These are phyloP conservation scores for Geopemphigus sp. DNA, from an alignment of 1,140 invertebrate genomes.

Conservation along the genomic window DNA sequence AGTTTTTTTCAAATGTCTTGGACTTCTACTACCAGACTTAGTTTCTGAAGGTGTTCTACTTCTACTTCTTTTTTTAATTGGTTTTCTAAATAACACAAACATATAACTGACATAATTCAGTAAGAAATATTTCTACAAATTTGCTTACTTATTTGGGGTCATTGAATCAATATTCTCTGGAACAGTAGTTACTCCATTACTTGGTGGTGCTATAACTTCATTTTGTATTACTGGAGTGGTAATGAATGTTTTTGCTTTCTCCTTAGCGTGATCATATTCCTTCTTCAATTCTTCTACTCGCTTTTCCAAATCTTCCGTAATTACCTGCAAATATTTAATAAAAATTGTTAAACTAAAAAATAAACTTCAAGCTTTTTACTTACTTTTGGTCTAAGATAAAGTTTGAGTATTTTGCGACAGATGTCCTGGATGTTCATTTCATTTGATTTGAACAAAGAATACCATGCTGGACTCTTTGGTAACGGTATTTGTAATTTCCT, in stretches of 20 bases:
- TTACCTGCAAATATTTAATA: slow-evolving; percentile 27
- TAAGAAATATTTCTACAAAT: background rate
- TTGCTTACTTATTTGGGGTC: slow-evolving; percentile 15
- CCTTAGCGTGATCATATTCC: slow-evolving; percentile 45
- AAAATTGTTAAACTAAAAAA: slow-evolving; percentile 20
- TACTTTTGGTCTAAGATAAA: slow-evolving; percentile 81
- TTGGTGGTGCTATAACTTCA: background rate
- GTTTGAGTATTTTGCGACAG: slow-evolving; percentile 74
- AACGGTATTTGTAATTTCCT: slow-evolving; percentile 80
- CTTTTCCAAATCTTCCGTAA: slow-evolving; percentile 44
- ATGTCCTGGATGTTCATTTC: slow-evolving; percentile 84
- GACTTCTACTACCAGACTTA: slow-evolving; percentile 42
- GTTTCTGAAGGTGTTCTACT: slow-evolving; percentile 29
- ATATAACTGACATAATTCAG: background rate
- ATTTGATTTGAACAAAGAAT: slow-evolving; percentile 75
- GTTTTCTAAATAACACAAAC: slow-evolving; percentile 13
- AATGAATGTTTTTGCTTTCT: slow-evolving; percentile 32
- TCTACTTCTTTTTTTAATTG: slow-evolving; percentile 40
- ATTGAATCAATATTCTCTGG: slow-evolving; percentile 13
- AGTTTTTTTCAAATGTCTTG: slow-evolving; percentile 21
- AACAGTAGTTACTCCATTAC: slow-evolving; percentile 8
- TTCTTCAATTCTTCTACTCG: slow-evolving; percentile 47
- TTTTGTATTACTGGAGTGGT: background rate
- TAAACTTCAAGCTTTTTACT: slow-evolving; percentile 54
- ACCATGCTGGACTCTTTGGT: slow-evolving; percentile 88